Evolutionary conservation across 2,113 vertebrate species (phyloP), one percentile per base, ranked within the genome.

Genomic region (Oriolus oriolus): DNA sequence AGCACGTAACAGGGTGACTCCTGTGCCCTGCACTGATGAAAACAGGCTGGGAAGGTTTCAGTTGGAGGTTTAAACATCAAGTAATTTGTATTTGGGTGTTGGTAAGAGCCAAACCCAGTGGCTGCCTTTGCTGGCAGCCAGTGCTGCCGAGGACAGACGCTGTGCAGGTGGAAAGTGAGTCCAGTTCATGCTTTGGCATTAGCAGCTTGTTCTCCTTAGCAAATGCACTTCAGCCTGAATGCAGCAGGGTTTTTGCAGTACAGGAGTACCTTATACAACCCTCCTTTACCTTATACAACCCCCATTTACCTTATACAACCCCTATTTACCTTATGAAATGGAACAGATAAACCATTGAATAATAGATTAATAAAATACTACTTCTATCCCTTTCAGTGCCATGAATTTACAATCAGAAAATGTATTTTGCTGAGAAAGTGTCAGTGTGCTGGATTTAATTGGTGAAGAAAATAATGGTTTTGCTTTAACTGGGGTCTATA

Each of bases 181-280:
- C 39, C 42, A 65, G 49, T 30, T 91, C 63, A 69, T 24, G 45
- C 41, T 57, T 56, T 79, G 52, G 56, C 69, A 11, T 85, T 44
- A 95, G 90, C 87, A 76, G 61, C 22, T 10, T 30, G 37, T 42
- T 91, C 96, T 96, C 94, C 90, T 90, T 11, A 47, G 65, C 71
- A 84, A 61, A 90, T 17, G 33, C 75, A 87, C 90, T 87, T 78
- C 82, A 94, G 93, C 68, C 87, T 28, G 80, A 75, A 41, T 44
- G 39, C 47, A 53, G 83, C 30, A 39, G 75, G 45, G 44, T 15
- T 49, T 84, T 47, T 65, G 71, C 57, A 88, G 45, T 15, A 23
- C 31, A 69, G 37, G 18, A 76, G 12, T 10, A 61, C 45, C 49
- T 95, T 52, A 73, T 12, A 27, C 52, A 70, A 42, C 41, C n/a